These are phyloP conservation scores for Acanthochromis polyacanthus DNA, from an alignment of 2,113 vertebrate genomes.

Conservation along the genomic window DNA sequence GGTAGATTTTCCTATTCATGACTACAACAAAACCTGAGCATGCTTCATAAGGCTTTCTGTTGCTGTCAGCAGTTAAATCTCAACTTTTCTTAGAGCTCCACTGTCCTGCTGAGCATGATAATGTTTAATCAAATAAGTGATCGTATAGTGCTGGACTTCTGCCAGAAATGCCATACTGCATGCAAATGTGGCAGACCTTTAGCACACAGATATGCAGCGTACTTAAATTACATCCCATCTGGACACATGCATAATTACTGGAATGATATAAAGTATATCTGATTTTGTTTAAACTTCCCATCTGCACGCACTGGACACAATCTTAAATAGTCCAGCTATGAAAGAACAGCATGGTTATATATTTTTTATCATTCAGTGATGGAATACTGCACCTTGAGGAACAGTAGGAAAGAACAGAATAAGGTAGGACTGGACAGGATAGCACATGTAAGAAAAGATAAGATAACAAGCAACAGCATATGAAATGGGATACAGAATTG, in stretches of 20 bases:
- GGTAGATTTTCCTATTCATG: constrained; percentile 9
- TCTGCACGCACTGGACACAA: constrained; percentile 6
- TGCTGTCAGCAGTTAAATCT: constrained; percentile 59
- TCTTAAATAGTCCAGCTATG: not conserved
- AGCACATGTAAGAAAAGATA: not conserved
- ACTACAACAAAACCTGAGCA: constrained; percentile 16
- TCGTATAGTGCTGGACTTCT: constrained; percentile 69
- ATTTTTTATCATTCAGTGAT: not conserved
- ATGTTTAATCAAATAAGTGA: constrained; percentile 84
- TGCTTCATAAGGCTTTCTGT: constrained; percentile 43
- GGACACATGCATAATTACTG: constrained; percentile 46
- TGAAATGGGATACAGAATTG: not conserved
- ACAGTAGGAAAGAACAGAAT: not conserved
- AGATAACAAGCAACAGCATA: too few species aligned
- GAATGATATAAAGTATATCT: constrained; percentile 17
- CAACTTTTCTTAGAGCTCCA: constrained; percentile 46
- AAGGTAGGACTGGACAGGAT: accelerated
- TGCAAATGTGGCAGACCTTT: constrained; percentile 76
- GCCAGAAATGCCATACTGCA: constrained; percentile 73
- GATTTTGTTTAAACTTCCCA: constrained; percentile 10
- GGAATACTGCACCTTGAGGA: not conserved
- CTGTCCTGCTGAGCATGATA: constrained; percentile 67
- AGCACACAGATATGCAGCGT: constrained; percentile 55
- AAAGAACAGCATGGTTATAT: not conserved
- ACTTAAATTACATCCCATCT: constrained; percentile 73